These are phyloP conservation scores for Psophia crepitans DNA, from an alignment of 2,113 vertebrate genomes.

Conservation along the genomic window DNA sequence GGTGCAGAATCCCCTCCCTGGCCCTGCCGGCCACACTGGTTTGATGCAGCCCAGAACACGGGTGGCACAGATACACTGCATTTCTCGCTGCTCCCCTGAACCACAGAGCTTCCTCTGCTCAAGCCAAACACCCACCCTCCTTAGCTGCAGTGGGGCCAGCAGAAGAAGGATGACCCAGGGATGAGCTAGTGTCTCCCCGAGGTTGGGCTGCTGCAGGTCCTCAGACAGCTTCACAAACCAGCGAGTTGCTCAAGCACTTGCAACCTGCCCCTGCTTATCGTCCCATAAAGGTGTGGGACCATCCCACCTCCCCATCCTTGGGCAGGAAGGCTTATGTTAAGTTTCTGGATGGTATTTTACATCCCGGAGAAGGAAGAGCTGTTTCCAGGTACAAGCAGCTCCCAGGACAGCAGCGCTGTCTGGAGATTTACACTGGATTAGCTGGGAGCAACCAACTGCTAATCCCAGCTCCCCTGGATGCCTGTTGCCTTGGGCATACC, in stretches of 20 bases:
- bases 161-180: fast-evolving
- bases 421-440: background rate
- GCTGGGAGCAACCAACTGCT: background rate
- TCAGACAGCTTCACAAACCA: background rate
- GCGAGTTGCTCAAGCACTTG: fast-evolving
- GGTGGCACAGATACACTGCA: fast-evolving
- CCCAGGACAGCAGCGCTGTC: background rate
- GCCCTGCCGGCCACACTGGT: no score
- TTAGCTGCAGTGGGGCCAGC: background rate
- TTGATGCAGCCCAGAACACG: no score
- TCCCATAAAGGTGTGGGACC: background rate
- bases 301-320: background rate
- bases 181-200: fast-evolving
- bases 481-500: background rate
- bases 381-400: background rate
- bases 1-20: no score
- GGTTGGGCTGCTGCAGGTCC: background rate
- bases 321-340: background rate
- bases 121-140: no score
- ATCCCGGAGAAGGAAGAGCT: background rate
- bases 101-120: fast-evolving
- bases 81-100: background rate
- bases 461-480: background rate
- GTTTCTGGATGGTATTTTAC: background rate
- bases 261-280: background rate